Evolutionary conservation across 2,113 vertebrate species (phyloP), one percentile per base, ranked within the genome.

Genomic region (Lutjanus erythropterus): DNA sequence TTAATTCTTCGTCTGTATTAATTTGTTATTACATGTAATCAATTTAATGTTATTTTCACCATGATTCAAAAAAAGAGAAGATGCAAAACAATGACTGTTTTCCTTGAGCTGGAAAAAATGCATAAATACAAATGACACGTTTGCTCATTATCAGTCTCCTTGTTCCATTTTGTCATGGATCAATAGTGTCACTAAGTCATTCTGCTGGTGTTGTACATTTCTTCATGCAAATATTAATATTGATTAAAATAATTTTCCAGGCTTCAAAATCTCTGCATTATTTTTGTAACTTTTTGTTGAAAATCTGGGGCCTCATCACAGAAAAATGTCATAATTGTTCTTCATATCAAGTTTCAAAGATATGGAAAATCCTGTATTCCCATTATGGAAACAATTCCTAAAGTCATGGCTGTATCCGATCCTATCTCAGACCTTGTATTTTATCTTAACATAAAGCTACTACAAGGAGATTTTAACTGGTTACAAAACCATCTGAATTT

Each of bases 221-320:
- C 95, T 95, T 96, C 92, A 94, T 96, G 94, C 95, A 94, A 95
- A 95, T 95, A 96, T 96, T 97, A 97, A 96, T 96, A 96, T 90
- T 96, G 96, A 97, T 97, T 97, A 98, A 95, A 97, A 94, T 92
- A 91, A 95, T 96, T 98, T 97, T 97, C 94, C 96, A 97, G 93
- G 90, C 86, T 92, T 93, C 86, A 86, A 81, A 71, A 41, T 60
- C 6, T 80, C 29, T 75, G 64, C 29, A 19, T 71, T 27, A 49
- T 50, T 75, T 70, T 53, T 79, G 10, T 27, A 19, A 19, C 23
- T 64, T n/a, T n/a, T 10, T 31, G 19, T 19, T 31, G 12, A 68
- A 46, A 8, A 18, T 64, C 21, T 55, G n/a, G n/a, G n/a, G n/a
- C n/a, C n/a, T n/a, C n/a, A n/a, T n/a, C n/a, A n/a, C n/a, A n/a